Evolutionary conservation across 2,113 vertebrate genomes (phyloP), one percentile per base, ranked within the genome.

Genomic region (Apeltes quadracus): DNA sequence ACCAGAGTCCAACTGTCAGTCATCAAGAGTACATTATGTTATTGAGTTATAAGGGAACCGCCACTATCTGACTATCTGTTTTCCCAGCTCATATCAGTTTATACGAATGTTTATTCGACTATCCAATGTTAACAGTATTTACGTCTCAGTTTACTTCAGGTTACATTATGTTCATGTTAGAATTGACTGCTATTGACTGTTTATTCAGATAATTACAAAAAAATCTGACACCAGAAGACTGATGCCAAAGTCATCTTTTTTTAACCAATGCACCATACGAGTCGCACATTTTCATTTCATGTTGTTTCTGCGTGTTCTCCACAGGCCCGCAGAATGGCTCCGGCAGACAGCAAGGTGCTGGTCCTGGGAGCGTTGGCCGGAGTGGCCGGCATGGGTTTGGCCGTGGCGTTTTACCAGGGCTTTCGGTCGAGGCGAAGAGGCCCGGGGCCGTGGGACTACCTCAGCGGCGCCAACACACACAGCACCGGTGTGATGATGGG

Each of bases 311-410:
- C 73, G 13, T 8, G 38, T 53, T 81, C 16, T 84, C 10, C 72
- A 7, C 69, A 82, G 89, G 53, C 15, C 11, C 72, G 75, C 78
- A 93, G 88, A 71, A 99, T 99, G 97, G 89, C 93, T 74, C 93
- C 90, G 44, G 84, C 93, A 0, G 94, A 95, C 89, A 93, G 89
- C 81, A 97, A 90, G 92, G 90, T 92, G 72, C 82, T 98, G 62
- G 77, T 96, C 44, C 77, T 99, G 85, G 95, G 95, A 64, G 80
- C 95, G 23, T 61, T 98, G 92, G 95, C 94, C 27, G 96, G 97
- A 61, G 94, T 95, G 61, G 95, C 97, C 5, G 97, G 97, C 34
- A 73, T 98, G 75, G 92, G 95, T 84, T 70, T 97, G 78, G 92
- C 95, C 1, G 81, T 94, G 18, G 51, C 94, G 48, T 96, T 92